Percentiles rank a stretch among this genome's conserved stretches.
phyloP scores from a whole-genome alignment of 92 coral and sea anemone species.

The Nematostella vectensis region DNA sequence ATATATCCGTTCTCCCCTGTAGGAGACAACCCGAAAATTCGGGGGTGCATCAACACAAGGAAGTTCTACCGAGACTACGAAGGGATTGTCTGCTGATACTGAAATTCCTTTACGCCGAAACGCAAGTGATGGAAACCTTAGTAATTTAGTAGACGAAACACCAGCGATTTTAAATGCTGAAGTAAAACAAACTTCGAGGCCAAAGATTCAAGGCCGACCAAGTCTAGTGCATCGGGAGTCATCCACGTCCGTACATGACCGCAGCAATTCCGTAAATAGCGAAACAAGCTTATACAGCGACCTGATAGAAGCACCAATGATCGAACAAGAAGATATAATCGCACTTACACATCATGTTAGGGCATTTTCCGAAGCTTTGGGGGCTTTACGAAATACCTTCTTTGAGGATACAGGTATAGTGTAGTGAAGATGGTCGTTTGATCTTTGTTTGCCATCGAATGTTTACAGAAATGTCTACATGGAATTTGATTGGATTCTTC shows the following conservation, averaged over 20 bases:
- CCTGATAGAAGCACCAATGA: slow-evolving; percentile 84
- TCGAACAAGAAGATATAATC: slow-evolving; percentile 87
- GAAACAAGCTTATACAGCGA: slow-evolving; percentile 69
- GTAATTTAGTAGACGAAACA: slow-evolving; percentile 3
- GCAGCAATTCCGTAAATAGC: slow-evolving; percentile 89
- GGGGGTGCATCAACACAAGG: not conserved
- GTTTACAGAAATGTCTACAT: slow-evolving; percentile 23
- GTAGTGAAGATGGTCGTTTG: not conserved
- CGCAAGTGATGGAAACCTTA: slow-evolving; percentile 4
- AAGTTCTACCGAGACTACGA: not conserved
- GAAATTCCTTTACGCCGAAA: not conserved
- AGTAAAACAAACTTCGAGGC: slow-evolving; percentile 24
- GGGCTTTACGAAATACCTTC: slow-evolving; percentile 72
- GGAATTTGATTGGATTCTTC: slow-evolving; percentile 2
- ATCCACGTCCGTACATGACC: slow-evolving; percentile 42
- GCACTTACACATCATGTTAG: slow-evolving; percentile 84
- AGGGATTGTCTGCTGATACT: not conserved
- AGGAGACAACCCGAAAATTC: slow-evolving; percentile 37
- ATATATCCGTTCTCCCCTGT: not conserved
- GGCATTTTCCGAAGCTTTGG: slow-evolving; percentile 84
- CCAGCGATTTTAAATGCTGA: slow-evolving; percentile 7
- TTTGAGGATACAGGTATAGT: slow-evolving; percentile 69
- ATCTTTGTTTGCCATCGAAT: slow-evolving; percentile 4
- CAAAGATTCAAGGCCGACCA: slow-evolving; percentile 15
- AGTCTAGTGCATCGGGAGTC: slow-evolving; percentile 51